Conservation (phyloP, 2,797 vertebrate genomes). For the Naso thynnoides region DNA sequence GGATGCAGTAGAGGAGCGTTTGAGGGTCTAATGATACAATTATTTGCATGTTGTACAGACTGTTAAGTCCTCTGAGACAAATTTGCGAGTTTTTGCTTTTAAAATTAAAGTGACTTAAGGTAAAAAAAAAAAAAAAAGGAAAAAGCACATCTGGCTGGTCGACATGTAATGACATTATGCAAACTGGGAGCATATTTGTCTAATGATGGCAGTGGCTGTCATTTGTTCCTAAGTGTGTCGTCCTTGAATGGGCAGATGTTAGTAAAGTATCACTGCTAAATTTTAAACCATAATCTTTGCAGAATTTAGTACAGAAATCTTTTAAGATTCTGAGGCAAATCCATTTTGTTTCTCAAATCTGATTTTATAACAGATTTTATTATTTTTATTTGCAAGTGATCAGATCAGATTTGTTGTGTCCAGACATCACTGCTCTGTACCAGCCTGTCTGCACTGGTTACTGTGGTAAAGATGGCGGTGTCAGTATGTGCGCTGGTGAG, state of each 20-base stretch:
- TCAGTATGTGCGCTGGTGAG: too few species aligned
- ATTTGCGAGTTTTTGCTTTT: neutral
- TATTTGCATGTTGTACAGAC: neutral
- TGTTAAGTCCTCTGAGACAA: neutral
- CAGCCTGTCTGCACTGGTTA: too few species aligned
- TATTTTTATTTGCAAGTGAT: too few species aligned
- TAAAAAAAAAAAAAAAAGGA: neutral
- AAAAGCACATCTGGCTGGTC: neutral
- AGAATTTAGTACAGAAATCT: too few species aligned
- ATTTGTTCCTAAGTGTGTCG: neutral
- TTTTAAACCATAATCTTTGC: neutral
- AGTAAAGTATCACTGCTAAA: neutral
- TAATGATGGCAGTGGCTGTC: neutral
- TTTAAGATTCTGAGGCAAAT: too few species aligned
- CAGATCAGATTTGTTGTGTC: too few species aligned
- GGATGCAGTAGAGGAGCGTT: neutral
- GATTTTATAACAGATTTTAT: too few species aligned
- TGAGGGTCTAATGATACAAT: neutral
- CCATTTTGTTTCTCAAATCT: too few species aligned
- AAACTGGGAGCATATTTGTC: neutral
- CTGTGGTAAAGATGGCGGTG: too few species aligned
- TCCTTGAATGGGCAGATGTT: neutral
- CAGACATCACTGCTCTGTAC: too few species aligned
- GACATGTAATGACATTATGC: neutral
- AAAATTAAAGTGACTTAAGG: neutral